Percentiles rank a stretch among this genome's conserved stretches.
phyloP scores from a whole-genome alignment of 2,113 vertebrate genomes.

The Vidua chalybeata region DNA sequence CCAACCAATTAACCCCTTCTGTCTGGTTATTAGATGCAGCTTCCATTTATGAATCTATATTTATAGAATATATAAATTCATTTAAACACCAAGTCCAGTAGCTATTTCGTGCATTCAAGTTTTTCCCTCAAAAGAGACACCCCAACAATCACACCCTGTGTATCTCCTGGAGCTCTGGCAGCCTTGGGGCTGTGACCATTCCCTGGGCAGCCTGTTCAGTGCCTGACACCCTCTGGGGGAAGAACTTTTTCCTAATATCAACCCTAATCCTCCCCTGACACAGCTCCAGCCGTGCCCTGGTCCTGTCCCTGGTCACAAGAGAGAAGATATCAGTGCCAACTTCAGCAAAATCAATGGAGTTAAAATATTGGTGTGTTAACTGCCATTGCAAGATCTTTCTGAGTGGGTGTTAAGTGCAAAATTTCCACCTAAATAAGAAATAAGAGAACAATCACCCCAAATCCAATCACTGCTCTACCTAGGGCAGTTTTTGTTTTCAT shows the following conservation, averaged over 20 bases:
- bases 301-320: not conserved
- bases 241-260: not conserved
- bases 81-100: not conserved
- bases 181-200: not conserved
- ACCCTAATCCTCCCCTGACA: accelerated
- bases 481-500: not conserved
- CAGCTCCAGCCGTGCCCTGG: not conserved
- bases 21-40: not conserved
- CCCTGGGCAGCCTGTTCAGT: not conserved
- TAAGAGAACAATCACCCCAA: not conserved
- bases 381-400: not conserved
- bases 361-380: not conserved
- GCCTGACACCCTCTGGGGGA: not conserved
- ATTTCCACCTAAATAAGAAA: not conserved
- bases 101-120: not conserved
- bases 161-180: not conserved
- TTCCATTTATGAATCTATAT: not conserved
- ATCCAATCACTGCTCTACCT: not conserved
- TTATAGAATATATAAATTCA: not conserved
- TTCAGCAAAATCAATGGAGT: not conserved
- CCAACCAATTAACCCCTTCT: not conserved
- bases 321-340: not conserved
- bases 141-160: not conserved
- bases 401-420: not conserved
- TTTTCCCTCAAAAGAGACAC: not conserved